phyloP scores from a whole-genome alignment of 92 coral and sea anemone species.

The Desmophyllum pertusum region DNA sequence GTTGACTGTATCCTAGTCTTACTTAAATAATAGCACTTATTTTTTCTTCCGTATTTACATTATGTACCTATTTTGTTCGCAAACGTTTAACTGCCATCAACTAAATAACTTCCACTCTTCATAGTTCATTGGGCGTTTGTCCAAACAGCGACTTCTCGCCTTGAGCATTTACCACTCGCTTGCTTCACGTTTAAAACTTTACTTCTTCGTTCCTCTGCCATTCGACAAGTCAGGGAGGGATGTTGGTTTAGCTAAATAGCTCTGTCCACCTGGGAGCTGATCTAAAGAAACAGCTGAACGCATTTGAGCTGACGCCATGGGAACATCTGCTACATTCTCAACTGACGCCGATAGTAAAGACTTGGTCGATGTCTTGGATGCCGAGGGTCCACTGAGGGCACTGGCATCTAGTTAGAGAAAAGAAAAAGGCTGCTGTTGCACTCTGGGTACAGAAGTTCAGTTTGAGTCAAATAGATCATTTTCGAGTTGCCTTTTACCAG shows the following conservation, averaged over 20 bases:
- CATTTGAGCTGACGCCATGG: slow-evolving; percentile 26
- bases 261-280: slow-evolving; percentile 42
- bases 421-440: background rate
- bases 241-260: slow-evolving; percentile 24
- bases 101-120: background rate
- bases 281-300: slow-evolving; percentile 55
- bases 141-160: background rate
- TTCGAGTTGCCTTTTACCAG: no score
- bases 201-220: slow-evolving; percentile 47
- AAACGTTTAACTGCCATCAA: background rate
- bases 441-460: no score
- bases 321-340: slow-evolving; percentile 2
- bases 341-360: slow-evolving; percentile 7
- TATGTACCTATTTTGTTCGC: background rate
- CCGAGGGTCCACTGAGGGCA: slow-evolving; percentile 8
- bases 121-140: background rate
- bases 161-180: background rate
- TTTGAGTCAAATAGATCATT: no score
- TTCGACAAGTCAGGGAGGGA: slow-evolving; percentile 72
- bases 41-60: background rate
- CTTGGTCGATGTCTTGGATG: slow-evolving; percentile 1
- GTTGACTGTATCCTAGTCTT: no score
- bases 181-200: background rate
- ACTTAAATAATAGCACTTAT: background rate
- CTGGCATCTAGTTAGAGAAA: slow-evolving; percentile 1